phyloP scores from a whole-genome alignment of 2,888 invertebrate genomes.

The Cephus spinipes region DNA sequence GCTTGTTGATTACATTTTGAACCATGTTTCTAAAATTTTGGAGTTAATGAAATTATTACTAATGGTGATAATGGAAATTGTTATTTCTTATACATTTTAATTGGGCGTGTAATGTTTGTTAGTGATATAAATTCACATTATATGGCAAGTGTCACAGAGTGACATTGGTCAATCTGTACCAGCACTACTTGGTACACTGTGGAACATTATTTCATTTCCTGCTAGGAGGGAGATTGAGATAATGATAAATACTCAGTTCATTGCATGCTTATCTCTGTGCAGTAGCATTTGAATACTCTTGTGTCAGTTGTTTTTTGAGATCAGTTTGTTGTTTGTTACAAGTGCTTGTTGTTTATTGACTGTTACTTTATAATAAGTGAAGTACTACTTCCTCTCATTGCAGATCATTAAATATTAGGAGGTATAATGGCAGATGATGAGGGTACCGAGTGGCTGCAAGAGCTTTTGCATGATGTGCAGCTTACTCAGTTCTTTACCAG shows the following conservation, averaged over 20 bases:
- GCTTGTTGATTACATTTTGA: neutral
- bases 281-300: neutral
- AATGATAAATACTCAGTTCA: slow-evolving; percentile 7
- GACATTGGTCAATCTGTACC: slow-evolving; percentile 19
- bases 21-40: neutral
- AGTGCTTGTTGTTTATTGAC: slow-evolving; percentile 4
- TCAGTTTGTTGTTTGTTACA: neutral
- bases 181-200: slow-evolving; percentile 11
- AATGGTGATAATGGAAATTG: neutral
- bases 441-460: slow-evolving; percentile 85
- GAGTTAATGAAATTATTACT: neutral
- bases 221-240: slow-evolving; percentile 26
- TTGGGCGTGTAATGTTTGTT: neutral
- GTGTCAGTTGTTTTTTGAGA: neutral
- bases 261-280: slow-evolving; percentile 11
- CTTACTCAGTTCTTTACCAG: slow-evolving; percentile 90
- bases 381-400: neutral
- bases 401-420: neutral
- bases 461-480: slow-evolving; percentile 89
- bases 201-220: slow-evolving; percentile 42
- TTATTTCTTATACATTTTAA: neutral
- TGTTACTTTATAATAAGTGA: neutral
- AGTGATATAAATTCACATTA: neutral
- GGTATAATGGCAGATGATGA: slow-evolving; percentile 67
- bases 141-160: slow-evolving; percentile 10